These are phyloP conservation scores for Conistra vaccinii DNA, from an alignment of 2,888 invertebrate genomes.

Conservation along the genomic window DNA sequence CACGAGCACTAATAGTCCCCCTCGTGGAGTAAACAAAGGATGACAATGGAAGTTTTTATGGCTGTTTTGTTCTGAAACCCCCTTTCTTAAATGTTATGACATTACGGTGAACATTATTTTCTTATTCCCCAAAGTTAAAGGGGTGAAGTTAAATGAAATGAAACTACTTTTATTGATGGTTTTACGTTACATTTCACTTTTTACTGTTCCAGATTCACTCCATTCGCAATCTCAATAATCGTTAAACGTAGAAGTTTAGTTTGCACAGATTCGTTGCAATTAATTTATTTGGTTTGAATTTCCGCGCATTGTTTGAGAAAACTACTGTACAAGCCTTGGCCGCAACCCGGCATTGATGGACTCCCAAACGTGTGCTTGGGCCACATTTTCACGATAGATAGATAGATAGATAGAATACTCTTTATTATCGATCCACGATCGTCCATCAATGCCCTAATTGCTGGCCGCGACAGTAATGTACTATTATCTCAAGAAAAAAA, in stretches of 20 bases:
- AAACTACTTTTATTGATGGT: slow-evolving; percentile 44
- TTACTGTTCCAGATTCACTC: slow-evolving; percentile 3
- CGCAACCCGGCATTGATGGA: no score
- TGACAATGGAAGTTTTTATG: slow-evolving; percentile 52
- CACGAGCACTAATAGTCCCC: slow-evolving; percentile 6
- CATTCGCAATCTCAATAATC: slow-evolving; percentile 21
- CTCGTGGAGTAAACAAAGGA: slow-evolving; percentile 48
- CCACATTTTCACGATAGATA: no score
- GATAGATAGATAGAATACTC: no score
- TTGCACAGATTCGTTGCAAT: background rate
- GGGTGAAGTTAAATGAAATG: slow-evolving; percentile 48
- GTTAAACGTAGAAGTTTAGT: slow-evolving; percentile 13
- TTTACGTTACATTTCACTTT: slow-evolving; percentile 26
- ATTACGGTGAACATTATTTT: slow-evolving; percentile 55
- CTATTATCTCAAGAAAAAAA: background rate
- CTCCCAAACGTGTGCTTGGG: no score
- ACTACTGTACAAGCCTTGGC: no score
- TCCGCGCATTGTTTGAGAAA: no score
- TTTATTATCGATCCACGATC: no score
- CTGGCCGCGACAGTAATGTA: no score
- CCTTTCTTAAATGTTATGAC: slow-evolving; percentile 59
- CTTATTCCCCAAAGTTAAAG: slow-evolving; percentile 44
- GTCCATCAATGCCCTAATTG: no score
- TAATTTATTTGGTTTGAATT: no score
- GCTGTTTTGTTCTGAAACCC: slow-evolving; percentile 28